Evolutionary conservation across 2,888 invertebrate genomes (phyloP), one percentile per base, ranked within the genome.

Genomic region (Phaedon cochleariae): DNA sequence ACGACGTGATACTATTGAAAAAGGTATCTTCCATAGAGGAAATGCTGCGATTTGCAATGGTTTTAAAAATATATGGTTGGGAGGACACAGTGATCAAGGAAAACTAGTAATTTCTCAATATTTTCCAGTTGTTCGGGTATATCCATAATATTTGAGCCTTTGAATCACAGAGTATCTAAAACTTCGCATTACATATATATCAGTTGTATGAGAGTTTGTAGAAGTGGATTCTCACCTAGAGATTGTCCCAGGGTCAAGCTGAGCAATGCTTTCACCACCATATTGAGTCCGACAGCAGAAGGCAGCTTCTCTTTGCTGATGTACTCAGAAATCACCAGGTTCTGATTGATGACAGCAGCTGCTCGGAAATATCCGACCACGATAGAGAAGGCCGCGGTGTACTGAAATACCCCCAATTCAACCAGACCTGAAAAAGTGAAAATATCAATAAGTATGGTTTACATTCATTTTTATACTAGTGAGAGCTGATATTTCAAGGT

Each of bases 271-370:
- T 91, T 91, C 0, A 88, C 85, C 53, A 92, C 85, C 92, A 92
- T 92, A 70, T 90, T 91, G 1, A 92, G 83, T 0, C 92, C 92
- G 1, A 92, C 85, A 0, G 91, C 92, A 0, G 90, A 89, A 0
- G 92, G 89, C 0, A 92, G 75, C 71, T 87, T 85, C 10, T 78
- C 75, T 58, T 79, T 78, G 12, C 84, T 83, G 70, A 88, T 89
- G 76, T 90, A 85, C 70, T 90, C 90, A 0, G 91, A 89, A 54
- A 92, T 87, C 0, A 90, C 88, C 46, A 92, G 84, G 77, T 90
- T 91, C 76, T 91, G 89, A 69, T 90, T 90, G 0, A 92, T 89
- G n/a, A 92, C 89, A 0, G 91, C 88, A 75, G 90, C 88, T 55
- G 92, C 91, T 70, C 92, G 87, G 21, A 90, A 68, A 59, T 76